Evolutionary conservation across 1,140 invertebrate genomes (phyloP), one percentile per base, ranked within the genome.

Genomic region (Pseudomyrmex flavicornis): DNA sequence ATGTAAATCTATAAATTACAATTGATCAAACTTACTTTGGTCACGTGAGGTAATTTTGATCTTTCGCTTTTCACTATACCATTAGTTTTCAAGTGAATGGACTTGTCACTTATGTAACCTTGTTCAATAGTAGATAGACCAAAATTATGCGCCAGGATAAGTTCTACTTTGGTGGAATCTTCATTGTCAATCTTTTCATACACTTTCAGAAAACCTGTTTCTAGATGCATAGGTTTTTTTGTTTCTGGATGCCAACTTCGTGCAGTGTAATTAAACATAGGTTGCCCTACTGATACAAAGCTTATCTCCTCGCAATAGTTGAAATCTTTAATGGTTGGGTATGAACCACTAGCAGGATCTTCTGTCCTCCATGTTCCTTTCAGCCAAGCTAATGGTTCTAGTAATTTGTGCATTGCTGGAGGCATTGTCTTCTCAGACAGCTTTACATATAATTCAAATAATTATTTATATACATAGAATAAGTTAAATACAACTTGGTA

Each of bases 111-210:
- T 44, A 93, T 91, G 13, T 85, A 77, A 7, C 96, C 96, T 93
- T 96, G 96, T 91, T 96, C 96, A 2, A 96, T 85, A 0, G 95
- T 95, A 2, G 94, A 93, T 0, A 96, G 73, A 15, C 96, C 96
- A 92, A 96, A 95, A 91, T 96, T 97, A 84, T 96, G 96, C 54
- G 96, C 95, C 15, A 95, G 91, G 2, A 96, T 87, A 17, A 97
- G 95, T 8, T 95, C 94, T 8, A 97, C 85, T 63, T 95, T 91
- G 56, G 35, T 35, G 5, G 35, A 35, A 35, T 35, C 35, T 35
- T 35, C 35, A 35, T 35, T 35, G 35, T 35, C 7, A 35, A 95
- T 95, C 17, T 95, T 95, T 5, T 94, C 95, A 68, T 95, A 94
- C 9, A 96, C 95, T 58, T 95, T 93, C 2, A 97, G 89, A 91